These are phyloP conservation scores for Trachymyrmex septentrionalis DNA, from an alignment of 1,140 invertebrate species.

Conservation along the genomic window DNA sequence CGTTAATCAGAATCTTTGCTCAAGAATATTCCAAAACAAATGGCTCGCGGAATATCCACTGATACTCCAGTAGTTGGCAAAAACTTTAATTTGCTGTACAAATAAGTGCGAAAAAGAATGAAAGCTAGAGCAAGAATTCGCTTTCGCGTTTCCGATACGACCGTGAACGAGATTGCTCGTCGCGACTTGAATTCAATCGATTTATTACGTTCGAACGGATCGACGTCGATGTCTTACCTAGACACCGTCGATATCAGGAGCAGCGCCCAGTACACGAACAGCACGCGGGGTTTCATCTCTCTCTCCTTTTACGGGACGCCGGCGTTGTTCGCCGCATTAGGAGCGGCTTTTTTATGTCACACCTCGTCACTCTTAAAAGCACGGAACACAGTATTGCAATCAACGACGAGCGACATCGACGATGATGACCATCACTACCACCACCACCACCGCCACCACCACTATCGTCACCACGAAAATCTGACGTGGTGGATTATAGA, in stretches of 20 bases:
- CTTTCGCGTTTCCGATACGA: not conserved
- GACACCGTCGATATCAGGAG: slow-evolving; percentile 87
- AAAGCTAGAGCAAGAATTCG: not conserved
- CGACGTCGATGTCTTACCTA: slow-evolving; percentile 82
- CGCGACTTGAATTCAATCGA: not conserved
- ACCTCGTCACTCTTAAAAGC: slow-evolving; percentile 25
- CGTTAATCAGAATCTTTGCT: not conserved
- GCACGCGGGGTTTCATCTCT: slow-evolving; percentile 87
- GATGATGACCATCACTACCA: slow-evolving; percentile 34
- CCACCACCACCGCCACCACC: slow-evolving; percentile 14
- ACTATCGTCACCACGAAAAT: slow-evolving; percentile 55
- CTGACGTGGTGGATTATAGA: slow-evolving; percentile 68
- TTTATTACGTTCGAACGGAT: slow-evolving; percentile 18
- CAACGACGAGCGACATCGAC: slow-evolving; percentile 32
- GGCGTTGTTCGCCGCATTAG: slow-evolving; percentile 38
- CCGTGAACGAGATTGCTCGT: not conserved
- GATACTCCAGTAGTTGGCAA: not conserved
- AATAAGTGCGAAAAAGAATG: not conserved
- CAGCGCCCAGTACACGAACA: slow-evolving; percentile 87
- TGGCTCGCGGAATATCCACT: not conserved
- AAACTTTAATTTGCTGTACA: not conserved
- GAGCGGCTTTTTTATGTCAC: slow-evolving; percentile 30
- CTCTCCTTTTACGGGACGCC: slow-evolving; percentile 73
- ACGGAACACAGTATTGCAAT: not conserved
- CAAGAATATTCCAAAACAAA: not conserved